Evolutionary conservation across 1,140 invertebrate species (phyloP), one percentile per base, ranked within the genome.

Genomic region (Sarcophaga bullata): DNA sequence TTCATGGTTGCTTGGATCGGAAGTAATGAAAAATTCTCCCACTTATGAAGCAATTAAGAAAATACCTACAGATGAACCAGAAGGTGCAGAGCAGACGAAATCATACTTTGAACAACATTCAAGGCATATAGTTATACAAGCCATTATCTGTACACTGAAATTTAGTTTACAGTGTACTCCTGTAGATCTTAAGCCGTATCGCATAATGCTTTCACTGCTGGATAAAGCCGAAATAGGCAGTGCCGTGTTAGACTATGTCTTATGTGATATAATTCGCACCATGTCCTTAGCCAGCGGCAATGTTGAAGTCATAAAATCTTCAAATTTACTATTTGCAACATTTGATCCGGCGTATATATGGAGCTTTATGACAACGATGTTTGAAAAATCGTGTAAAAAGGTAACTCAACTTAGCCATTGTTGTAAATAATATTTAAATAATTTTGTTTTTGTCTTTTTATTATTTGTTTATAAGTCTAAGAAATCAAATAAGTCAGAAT

Each of bases 221-320:
- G 97, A 98, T 88, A 96, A 97, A 90, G 94, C 95, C 58, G 97
- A 98, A 90, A 96, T 98, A 81, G 96, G 96, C 11, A 94, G 94
- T 73, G 92, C 94, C 10, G 96, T 98, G 84, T 89, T 98, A 78
- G 96, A 98, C 86, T 94, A 95, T 90, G 95, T 97, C 82, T 92
- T 98, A 8, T 93, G 95, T 83, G 95, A 98, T 89, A 94, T 98
- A 80, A 96, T 98, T 90, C 93, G 96, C 46, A 88, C 92, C 25
- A 87, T 92, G 84, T 91, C 89, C 81, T 84, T 89, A 10, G 88
- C 87, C 48, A 88, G 85, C 80, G 87, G 86, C 7, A 89, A 89
- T 83, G 84, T 85, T 72, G 89, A 95, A 86, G 92, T 97, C 7
- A 91, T 95, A 7, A 97, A 97, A 91, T 96, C 95, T 13, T 96